Evolutionary conservation across 2,888 invertebrate genomes (phyloP), one percentile per base, ranked within the genome.

Genomic region (Hedya salicella): DNA sequence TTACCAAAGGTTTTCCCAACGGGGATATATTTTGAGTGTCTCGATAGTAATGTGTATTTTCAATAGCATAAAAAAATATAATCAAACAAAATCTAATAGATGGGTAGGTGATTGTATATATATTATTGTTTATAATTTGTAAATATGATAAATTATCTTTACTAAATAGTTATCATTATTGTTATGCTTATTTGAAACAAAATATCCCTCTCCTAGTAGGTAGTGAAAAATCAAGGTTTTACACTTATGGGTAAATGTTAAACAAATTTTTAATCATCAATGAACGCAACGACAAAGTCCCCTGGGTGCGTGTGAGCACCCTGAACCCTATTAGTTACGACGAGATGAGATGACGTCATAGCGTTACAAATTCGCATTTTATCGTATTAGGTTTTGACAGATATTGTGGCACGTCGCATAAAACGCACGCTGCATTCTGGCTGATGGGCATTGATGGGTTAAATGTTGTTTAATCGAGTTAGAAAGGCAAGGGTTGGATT

Each of bases 381-480:
- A 87, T 86, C 80, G 88, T 83, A 85, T 88, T 87, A 87, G 86
- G 86, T 86, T 87, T 86, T 88, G 89, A 88, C 89, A 89, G 88
- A 89, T 90, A 89, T 88, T 82, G 79, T 83, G 75, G 76, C 78
- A 79, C 73, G 80, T 85, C 82, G 80, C 88, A 87, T 89, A 88
- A 90, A 89, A 79, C 77, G 81, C 85, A 87, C 79, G 78, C 83
- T 71, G 73, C 82, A 73, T 65, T 56, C 36, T 39, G 32, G 13
- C 49, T 66, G 59, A 65, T 40, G 53, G 30, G 64, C 59, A 60
- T 60, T 60, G 59, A 65, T 60, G 65, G 53, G 65, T 53, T 52
- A 60, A 60, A 60, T 60, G 21, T 49, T 39, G 48, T 50, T 61
- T 48, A 61, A 61, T 50, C 50, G 16, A 46, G 49, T 66, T 52